Percentiles rank a stretch among this genome's conserved stretches.
phyloP scores from a whole-genome alignment of 2,888 invertebrate genomes.

The Baccha elongata region DNA sequence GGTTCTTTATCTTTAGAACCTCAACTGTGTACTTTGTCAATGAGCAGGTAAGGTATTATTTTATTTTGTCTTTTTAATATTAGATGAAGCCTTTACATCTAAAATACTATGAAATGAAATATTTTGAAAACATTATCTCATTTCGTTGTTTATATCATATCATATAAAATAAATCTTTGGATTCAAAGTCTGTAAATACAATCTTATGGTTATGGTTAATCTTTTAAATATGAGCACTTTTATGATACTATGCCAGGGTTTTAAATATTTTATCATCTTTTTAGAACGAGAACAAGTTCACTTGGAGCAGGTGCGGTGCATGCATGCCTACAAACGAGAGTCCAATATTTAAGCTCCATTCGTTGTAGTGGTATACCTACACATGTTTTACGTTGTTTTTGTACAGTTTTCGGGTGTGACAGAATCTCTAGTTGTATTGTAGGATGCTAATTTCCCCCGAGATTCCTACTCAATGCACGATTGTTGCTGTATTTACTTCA shows the following conservation, averaged over 20 bases:
- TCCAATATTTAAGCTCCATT: background rate
- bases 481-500: slow-evolving; percentile 22
- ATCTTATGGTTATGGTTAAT: too few species aligned
- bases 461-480: slow-evolving; percentile 57
- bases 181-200: too few species aligned
- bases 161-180: too few species aligned
- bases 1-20: too few species aligned
- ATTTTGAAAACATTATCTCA: too few species aligned
- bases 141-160: too few species aligned
- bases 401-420: slow-evolving; percentile 39
- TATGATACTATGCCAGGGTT: background rate
- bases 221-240: background rate
- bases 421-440: slow-evolving; percentile 51
- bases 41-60: too few species aligned
- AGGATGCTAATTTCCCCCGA: slow-evolving; percentile 68
- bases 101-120: too few species aligned
- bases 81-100: too few species aligned
- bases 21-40: too few species aligned
- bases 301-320: slow-evolving; percentile 39
- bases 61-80: too few species aligned
- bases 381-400: slow-evolving; percentile 29
- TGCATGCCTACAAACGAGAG: slow-evolving; percentile 2
- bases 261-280: background rate
- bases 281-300: background rate
- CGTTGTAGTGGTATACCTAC: background rate